These are phyloP conservation scores for Erannis defoliaria DNA, from an alignment of 2,888 invertebrate species.

Conservation along the genomic window DNA sequence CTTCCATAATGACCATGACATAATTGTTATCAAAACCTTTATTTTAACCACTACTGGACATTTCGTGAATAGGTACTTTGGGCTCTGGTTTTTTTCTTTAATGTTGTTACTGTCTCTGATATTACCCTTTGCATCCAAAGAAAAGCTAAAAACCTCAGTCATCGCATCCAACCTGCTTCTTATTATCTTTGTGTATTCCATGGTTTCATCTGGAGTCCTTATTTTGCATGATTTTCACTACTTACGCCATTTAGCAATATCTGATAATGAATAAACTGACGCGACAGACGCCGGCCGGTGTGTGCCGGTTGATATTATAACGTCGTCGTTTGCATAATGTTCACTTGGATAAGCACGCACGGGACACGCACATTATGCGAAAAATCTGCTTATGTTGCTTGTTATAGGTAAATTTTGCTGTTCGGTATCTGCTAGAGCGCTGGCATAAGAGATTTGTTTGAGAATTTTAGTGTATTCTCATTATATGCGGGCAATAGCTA, in stretches of 20 bases:
- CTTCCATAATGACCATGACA: too few relatives aligned
- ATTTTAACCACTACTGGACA: too few relatives aligned
- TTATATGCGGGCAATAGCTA: background rate
- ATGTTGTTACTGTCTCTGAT: too few relatives aligned
- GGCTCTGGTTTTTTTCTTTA: too few relatives aligned
- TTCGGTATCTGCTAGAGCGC: background rate
- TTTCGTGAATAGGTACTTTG: too few relatives aligned
- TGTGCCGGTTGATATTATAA: slow-evolving; percentile 13
- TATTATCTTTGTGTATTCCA: background rate
- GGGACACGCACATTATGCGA: slow-evolving; percentile 10
- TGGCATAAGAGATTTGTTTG: background rate
- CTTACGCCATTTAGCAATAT: slow-evolving; percentile 23
- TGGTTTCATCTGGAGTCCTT: background rate
- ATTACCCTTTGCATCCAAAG: too few relatives aligned
- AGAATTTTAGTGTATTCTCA: background rate
- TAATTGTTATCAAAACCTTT: too few relatives aligned
- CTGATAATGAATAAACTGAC: slow-evolving; percentile 18
- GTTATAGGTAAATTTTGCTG: slow-evolving; percentile 1
- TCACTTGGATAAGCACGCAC: slow-evolving; percentile 9
- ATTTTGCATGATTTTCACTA: background rate
- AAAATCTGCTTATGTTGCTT: slow-evolving; percentile 1
- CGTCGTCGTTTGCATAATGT: slow-evolving; percentile 22
- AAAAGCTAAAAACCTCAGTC: too few relatives aligned
- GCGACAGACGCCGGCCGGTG: background rate
- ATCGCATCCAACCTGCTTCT: too few relatives aligned